Conservation (phyloP, 1,140 invertebrate genomes). For the Diabrotica undecimpunctata region DNA sequence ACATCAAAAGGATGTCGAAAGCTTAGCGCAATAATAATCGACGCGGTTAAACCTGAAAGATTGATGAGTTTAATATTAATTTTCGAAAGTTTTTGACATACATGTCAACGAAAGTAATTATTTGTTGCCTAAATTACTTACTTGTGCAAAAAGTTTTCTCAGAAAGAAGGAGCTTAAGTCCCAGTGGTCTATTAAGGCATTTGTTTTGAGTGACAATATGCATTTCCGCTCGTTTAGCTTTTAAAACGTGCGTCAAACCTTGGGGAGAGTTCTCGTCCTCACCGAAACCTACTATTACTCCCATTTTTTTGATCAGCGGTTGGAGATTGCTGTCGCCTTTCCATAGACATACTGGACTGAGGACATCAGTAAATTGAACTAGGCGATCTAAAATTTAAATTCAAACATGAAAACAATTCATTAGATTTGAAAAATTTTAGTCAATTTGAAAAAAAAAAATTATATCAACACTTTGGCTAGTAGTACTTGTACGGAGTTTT, state of each 20-base stretch:
- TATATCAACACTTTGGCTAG: not conserved
- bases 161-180: slow-evolving; percentile 55
- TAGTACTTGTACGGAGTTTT: too few species aligned
- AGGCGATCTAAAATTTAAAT: slow-evolving; percentile 19
- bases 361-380: slow-evolving; percentile 33
- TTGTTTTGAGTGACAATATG: slow-evolving; percentile 54
- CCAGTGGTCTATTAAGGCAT: slow-evolving; percentile 54
- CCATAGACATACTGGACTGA: slow-evolving; percentile 60
- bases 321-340: slow-evolving; percentile 42
- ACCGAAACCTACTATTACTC: slow-evolving; percentile 56
- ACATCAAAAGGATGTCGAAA: too few species aligned
- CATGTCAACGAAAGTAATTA: too few species aligned
- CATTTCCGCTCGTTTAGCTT: slow-evolving; percentile 52
- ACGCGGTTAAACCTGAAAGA: too few species aligned
- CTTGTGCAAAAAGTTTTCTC: slow-evolving; percentile 57
- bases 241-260: slow-evolving; percentile 46
- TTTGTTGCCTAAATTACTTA: too few species aligned
- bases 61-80: too few species aligned
- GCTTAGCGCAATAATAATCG: too few species aligned
- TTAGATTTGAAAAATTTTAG: not conserved
- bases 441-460: not conserved
- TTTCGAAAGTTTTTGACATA: too few species aligned
- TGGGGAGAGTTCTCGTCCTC: slow-evolving; percentile 47
- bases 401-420: too few species aligned
- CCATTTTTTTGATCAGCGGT: slow-evolving; percentile 41